A percentile compares a stretch with the other conserved stretches of the same genome.
These are phyloP conservation scores for Calonectris borealis DNA, from an alignment of 2,113 vertebrate genomes.

Conservation along the genomic window DNA sequence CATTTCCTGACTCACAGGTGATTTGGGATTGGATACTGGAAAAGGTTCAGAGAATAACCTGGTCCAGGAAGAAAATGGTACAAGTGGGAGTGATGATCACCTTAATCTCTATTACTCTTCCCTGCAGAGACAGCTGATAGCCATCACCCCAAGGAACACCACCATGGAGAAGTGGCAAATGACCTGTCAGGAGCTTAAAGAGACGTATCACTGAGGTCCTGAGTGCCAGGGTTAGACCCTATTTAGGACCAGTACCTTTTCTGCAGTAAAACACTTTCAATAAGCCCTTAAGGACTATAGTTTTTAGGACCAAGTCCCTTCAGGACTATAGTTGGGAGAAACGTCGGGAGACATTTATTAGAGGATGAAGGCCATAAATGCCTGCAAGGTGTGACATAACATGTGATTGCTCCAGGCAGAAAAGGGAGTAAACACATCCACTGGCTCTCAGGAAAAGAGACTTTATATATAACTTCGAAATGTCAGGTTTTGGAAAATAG, in stretches of 20 bases:
- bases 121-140: background rate
- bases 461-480: background rate
- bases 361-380: background rate
- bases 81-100: background rate
- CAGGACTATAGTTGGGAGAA: background rate
- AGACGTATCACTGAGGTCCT: background rate
- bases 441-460: background rate
- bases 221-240: background rate
- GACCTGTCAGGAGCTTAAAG: background rate
- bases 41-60: background rate
- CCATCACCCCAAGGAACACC: no score
- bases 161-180: background rate
- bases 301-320: background rate
- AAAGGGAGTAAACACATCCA: background rate
- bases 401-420: background rate
- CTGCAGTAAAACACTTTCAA: background rate
- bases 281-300: background rate
- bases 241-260: background rate
- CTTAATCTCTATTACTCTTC: background rate
- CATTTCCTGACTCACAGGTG: background rate
- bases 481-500: background rate
- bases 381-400: background rate
- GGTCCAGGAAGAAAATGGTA: background rate
- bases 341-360: background rate
- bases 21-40: background rate